phyloP scores from a whole-genome alignment of 2,113 vertebrate species.

The Cavia porcellus region DNA sequence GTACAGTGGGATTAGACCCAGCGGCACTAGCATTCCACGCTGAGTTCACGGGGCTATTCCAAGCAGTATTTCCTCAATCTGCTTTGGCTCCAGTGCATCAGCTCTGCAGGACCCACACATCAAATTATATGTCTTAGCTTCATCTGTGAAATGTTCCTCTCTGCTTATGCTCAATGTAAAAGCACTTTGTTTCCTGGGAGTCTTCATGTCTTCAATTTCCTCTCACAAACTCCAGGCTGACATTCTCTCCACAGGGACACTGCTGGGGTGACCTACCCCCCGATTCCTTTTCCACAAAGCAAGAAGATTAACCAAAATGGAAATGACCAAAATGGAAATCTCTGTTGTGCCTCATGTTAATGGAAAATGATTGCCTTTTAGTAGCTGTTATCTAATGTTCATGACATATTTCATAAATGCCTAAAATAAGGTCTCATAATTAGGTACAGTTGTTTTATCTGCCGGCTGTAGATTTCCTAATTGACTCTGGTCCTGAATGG shows the following conservation, averaged over 20 bases:
- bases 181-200: conserved; percentile 18
- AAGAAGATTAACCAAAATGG: conserved; percentile 16
- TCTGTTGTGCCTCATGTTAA: conserved; percentile 60
- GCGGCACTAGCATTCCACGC: not conserved
- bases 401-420: conserved; percentile 60
- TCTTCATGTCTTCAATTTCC: conserved; percentile 45
- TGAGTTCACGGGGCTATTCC: conserved; percentile 55
- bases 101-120: conserved; percentile 31
- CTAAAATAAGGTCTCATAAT: conserved; percentile 72
- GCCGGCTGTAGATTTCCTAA: conserved; percentile 50
- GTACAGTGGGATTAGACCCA: not conserved
- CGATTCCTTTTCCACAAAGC: conserved; percentile 42
- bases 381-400: conserved; percentile 28
- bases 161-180: not conserved
- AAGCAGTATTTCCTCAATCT: conserved; percentile 38
- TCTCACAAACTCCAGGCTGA: conserved; percentile 60
- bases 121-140: conserved; percentile 63
- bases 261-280: conserved; percentile 6
- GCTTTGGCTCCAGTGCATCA: conserved; percentile 17
- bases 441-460: conserved; percentile 61
- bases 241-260: conserved; percentile 20
- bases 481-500: conserved; percentile 62
- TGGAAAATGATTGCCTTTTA: conserved; percentile 65
- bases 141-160: conserved; percentile 34
- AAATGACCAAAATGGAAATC: conserved; percentile 52